phyloP scores from a whole-genome alignment of 2,113 vertebrate genomes.

The Ceyx margarethae region DNA sequence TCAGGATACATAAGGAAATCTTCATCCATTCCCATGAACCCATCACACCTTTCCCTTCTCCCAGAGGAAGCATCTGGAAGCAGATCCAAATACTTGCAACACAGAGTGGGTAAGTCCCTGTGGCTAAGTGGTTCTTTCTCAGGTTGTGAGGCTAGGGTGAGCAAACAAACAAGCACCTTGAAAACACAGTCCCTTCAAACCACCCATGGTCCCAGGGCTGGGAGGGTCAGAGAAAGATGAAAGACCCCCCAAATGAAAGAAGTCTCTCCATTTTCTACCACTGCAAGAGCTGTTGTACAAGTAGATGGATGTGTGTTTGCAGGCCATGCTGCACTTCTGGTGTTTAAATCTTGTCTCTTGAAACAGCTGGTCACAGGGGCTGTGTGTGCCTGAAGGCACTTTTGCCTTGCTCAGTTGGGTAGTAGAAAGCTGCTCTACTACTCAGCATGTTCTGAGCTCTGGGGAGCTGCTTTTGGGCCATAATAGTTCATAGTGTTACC shows the following conservation, averaged over 20 bases:
- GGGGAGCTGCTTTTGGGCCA: neutral
- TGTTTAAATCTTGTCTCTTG: neutral
- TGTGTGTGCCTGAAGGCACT: neutral
- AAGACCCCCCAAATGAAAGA: neutral
- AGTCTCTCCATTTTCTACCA: neutral
- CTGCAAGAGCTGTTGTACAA: neutral
- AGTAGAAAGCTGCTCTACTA: neutral
- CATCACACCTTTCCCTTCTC: neutral
- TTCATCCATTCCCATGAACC: neutral
- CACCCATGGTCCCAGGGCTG: accelerated
- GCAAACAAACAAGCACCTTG: neutral
- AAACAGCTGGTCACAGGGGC: neutral
- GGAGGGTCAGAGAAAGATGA: neutral
- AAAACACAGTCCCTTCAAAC: neutral
- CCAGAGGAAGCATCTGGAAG: neutral
- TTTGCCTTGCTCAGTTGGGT: neutral
- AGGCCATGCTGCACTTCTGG: neutral
- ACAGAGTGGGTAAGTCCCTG: neutral
- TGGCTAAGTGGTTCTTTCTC: neutral
- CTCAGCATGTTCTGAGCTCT: neutral
- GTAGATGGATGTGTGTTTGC: neutral
- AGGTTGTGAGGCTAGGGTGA: neutral
- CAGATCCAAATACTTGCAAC: neutral
- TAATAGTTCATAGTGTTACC: accelerated
- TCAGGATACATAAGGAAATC: neutral